phyloP scores from a whole-genome alignment of 2,797 vertebrate genomes.

The Lacerta viridis region DNA sequence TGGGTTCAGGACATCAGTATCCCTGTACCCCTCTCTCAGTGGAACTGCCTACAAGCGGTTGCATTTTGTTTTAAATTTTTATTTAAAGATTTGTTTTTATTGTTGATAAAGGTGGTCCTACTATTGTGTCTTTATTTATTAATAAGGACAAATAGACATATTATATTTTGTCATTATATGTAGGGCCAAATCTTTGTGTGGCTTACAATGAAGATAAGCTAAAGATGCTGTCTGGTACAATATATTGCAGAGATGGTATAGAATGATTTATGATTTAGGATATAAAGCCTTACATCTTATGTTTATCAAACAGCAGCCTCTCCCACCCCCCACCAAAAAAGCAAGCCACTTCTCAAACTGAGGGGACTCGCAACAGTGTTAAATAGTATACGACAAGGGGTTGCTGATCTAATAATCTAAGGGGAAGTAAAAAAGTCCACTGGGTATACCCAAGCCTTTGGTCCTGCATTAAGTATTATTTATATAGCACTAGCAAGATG shows the following conservation, averaged over 20 bases:
- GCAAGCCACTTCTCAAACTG: not conserved
- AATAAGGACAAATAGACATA: constrained; percentile 11
- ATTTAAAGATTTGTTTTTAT: not conserved
- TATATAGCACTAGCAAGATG: not conserved
- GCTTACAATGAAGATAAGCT: not conserved
- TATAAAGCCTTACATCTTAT: not conserved
- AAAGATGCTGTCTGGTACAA: constrained; percentile 21
- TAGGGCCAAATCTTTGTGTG: not conserved
- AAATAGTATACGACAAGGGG: not conserved
- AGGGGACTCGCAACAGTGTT: not conserved
- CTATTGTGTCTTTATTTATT: not conserved
- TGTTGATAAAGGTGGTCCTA: not conserved
- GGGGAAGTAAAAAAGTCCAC: not conserved
- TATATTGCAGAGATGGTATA: not conserved
- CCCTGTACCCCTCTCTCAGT: too few species aligned
- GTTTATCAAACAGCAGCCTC: not conserved
- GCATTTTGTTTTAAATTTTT: not conserved
- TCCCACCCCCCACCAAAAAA: not conserved
- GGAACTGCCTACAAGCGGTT: too few species aligned
- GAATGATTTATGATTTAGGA: constrained; percentile 7
- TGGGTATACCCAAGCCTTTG: not conserved
- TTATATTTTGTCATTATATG: not conserved
- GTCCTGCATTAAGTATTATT: not conserved
- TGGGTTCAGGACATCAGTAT: too few species aligned
- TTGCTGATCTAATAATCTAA: not conserved